Evolutionary conservation across 37 sponge, comb jelly and placozoan species (phyloP).

Genomic region (Theonella swinhoei): DNA sequence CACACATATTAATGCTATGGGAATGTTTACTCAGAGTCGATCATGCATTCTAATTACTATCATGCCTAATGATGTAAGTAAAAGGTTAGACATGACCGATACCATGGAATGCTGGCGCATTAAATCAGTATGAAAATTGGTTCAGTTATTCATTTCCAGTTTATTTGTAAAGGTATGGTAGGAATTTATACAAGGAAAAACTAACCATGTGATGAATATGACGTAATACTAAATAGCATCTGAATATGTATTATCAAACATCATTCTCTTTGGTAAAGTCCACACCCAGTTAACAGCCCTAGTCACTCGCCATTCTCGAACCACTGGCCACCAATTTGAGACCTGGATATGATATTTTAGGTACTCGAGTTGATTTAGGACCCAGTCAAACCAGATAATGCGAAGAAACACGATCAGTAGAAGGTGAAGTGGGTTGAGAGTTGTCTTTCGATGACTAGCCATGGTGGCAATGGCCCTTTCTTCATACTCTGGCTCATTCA

Average conservation of each 20-base stretch:
- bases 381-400: slow-evolving; percentile 66
- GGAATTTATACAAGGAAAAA: too few species aligned
- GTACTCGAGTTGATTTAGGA: slow-evolving; percentile 46
- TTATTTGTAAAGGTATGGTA: too few species aligned
- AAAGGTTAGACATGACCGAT: too few species aligned
- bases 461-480: slow-evolving; percentile 57
- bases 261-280: slow-evolving; percentile 62
- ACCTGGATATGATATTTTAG: slow-evolving; percentile 78
- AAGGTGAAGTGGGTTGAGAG: slow-evolving; percentile 61
- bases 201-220: too few species aligned
- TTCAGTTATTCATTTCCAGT: too few species aligned
- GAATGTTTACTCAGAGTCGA: too few species aligned
- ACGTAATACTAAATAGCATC: slow-evolving; percentile 2
- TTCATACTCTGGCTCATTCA: slow-evolving; percentile 63
- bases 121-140: too few species aligned
- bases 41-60: too few species aligned
- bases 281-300: slow-evolving; percentile 56
- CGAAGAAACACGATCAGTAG: slow-evolving; percentile 78
- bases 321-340: slow-evolving; percentile 52
- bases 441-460: slow-evolving; percentile 56
- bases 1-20: too few species aligned
- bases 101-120: too few species aligned
- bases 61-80: too few species aligned
- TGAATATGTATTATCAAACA: slow-evolving; percentile 48
- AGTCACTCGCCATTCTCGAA: slow-evolving; percentile 28